Evolutionary conservation across 2,888 invertebrate genomes (phyloP).

Genomic region (Resseliella maxima): DNA sequence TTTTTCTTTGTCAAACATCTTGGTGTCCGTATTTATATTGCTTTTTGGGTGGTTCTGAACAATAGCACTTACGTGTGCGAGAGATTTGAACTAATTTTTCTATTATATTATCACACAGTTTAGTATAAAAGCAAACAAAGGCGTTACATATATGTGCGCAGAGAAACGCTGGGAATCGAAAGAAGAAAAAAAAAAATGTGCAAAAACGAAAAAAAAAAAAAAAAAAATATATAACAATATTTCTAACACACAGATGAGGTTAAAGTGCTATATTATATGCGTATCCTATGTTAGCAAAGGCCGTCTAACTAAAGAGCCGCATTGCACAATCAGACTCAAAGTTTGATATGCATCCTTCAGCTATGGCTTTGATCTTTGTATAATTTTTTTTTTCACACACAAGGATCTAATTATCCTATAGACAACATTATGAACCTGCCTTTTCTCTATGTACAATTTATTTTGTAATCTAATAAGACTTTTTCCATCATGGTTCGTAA

Average conservation of each 20-base stretch:
- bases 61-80: constrained; percentile 37
- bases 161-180: background rate
- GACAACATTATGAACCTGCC: background rate
- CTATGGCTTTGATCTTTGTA: constrained; percentile 11
- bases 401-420: background rate
- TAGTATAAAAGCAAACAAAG: constrained; percentile 42
- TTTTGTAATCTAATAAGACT: background rate
- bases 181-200: background rate
- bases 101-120: constrained; percentile 54
- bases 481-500: background rate
- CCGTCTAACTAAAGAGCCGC: background rate
- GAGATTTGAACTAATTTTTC: constrained; percentile 54
- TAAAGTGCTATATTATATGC: too few species aligned
- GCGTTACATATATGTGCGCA: background rate
- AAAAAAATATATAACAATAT: too few species aligned
- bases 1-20: background rate
- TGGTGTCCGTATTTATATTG: background rate
- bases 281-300: background rate
- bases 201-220: background rate
- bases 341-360: background rate
- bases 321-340: constrained; percentile 3
- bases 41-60: background rate
- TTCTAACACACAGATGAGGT: too few species aligned
- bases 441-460: background rate
- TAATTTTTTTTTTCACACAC: background rate